phyloP scores from a whole-genome alignment of 2,113 vertebrate species.

The Chionomys nivalis region DNA sequence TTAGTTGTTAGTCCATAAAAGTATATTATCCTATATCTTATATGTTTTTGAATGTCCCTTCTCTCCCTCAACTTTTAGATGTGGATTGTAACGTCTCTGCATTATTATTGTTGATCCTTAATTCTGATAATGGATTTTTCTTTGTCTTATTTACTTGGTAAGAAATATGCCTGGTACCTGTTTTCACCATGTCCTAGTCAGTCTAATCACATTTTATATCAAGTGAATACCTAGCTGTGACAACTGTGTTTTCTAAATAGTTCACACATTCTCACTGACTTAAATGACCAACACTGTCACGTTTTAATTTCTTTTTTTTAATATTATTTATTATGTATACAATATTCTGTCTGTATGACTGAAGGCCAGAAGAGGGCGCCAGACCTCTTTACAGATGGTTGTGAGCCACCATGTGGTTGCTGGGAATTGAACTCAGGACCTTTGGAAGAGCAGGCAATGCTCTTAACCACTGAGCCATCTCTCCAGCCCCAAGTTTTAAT shows the following conservation, averaged over 20 bases:
- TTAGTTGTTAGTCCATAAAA: neutral
- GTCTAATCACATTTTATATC: neutral
- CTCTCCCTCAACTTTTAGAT: neutral
- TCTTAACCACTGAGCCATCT: too few relatives aligned
- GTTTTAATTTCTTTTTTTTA: slow-evolving; percentile 10
- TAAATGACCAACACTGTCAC: neutral
- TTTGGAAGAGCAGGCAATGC: too few relatives aligned
- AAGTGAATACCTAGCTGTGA: neutral
- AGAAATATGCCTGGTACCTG: neutral
- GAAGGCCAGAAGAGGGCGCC: too few relatives aligned
- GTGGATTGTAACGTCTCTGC: neutral
- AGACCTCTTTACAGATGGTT: too few relatives aligned
- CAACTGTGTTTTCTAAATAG: neutral
- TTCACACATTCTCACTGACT: neutral
- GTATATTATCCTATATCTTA: neutral
- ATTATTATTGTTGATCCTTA: neutral
- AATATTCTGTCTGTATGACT: too few relatives aligned
- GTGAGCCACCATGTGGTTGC: too few relatives aligned
- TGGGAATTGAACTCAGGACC: too few relatives aligned
- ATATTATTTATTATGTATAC: too few relatives aligned
- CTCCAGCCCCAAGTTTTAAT: too few relatives aligned
- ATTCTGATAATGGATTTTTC: neutral
- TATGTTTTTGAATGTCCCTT: neutral
- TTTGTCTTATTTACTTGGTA: neutral
- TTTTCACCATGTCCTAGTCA: neutral